These are phyloP conservation scores for Diadema setosum DNA, from an alignment of 35 echinoderm and acorn worm species.

Conservation along the genomic window DNA sequence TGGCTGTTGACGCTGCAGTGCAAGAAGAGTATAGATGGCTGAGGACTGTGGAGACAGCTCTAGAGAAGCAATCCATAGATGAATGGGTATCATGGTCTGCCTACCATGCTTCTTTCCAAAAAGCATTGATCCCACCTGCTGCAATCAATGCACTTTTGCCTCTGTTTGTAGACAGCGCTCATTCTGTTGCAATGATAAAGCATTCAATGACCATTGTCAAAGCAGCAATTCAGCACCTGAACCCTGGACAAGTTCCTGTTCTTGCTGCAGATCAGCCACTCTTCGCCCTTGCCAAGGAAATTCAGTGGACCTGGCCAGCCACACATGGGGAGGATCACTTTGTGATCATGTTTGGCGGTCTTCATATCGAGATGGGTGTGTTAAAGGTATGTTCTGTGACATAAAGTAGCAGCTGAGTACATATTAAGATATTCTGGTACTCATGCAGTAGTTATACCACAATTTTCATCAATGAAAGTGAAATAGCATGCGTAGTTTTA, in stretches of 20 bases:
- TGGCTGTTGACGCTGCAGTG: neutral
- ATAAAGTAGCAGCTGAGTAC: too few species aligned
- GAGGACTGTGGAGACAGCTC: neutral
- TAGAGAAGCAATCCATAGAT: neutral
- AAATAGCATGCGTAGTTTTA: too few species aligned
- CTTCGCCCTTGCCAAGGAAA: slow-evolving; percentile 40
- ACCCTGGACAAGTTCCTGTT: slow-evolving; percentile 34
- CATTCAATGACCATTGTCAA: slow-evolving; percentile 15
- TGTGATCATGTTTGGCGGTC: slow-evolving; percentile 36
- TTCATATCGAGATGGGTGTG: slow-evolving; percentile 39
- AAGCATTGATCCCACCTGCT: neutral
- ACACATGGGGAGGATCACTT: slow-evolving; percentile 48
- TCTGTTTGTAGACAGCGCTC: slow-evolving; percentile 29
- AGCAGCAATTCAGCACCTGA: neutral
- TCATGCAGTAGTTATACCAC: too few species aligned
- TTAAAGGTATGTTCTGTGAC: too few species aligned
- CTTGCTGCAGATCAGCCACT: slow-evolving; percentile 39
- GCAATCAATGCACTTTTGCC: neutral
- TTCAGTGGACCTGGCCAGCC: slow-evolving; percentile 53
- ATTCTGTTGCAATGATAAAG: slow-evolving; percentile 43
- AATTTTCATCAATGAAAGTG: too few species aligned
- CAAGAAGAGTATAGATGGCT: neutral
- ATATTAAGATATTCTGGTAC: too few species aligned
- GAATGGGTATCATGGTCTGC: neutral
- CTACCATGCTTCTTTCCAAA: neutral